Evolutionary conservation across 2,888 invertebrate species (phyloP).

Genomic region (Drosophila helvetica): DNA sequence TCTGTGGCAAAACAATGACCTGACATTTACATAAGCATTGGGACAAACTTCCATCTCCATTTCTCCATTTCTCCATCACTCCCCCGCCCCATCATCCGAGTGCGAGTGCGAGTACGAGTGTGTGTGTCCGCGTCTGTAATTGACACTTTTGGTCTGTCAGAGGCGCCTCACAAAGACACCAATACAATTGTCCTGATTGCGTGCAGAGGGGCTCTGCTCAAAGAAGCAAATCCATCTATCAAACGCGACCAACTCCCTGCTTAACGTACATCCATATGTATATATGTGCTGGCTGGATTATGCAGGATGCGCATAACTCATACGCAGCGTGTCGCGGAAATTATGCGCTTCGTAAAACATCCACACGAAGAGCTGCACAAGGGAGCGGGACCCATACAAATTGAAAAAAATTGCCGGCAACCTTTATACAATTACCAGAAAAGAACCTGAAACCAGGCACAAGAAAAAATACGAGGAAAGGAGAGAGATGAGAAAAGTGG

Average conservation of each 20-base stretch:
- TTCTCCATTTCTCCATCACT: not conserved
- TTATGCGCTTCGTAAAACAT: constrained; percentile 39
- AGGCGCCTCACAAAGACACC: constrained; percentile 44
- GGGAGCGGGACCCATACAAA: constrained; percentile 53
- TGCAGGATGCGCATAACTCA: constrained; percentile 61
- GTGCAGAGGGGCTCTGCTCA: constrained; percentile 25
- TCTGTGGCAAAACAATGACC: constrained; percentile 58
- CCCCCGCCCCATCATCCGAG: not conserved
- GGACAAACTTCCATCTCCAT: constrained; percentile 7
- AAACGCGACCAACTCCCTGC: constrained; percentile 5
- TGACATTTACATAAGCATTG: constrained; percentile 67
- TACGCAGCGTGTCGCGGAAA: constrained; percentile 34
- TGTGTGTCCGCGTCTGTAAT: constrained; percentile 51
- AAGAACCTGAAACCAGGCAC: constrained; percentile 24
- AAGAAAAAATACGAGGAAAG: constrained; percentile 10
- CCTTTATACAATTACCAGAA: constrained; percentile 55
- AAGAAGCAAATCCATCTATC: constrained; percentile 35
- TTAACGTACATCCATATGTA: not conserved
- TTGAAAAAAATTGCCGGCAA: constrained; percentile 65
- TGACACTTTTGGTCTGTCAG: constrained; percentile 56
- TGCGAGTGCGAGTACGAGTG: not conserved
- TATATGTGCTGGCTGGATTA: constrained; percentile 45
- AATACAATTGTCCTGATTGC: constrained; percentile 72
- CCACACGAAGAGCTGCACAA: constrained; percentile 28
- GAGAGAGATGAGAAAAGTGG: constrained; percentile 22